Evolutionary conservation across 64 coral and sea anemone species (phyloP), one percentile per base, ranked within the genome.

Genomic region (Montipora capricornis): DNA sequence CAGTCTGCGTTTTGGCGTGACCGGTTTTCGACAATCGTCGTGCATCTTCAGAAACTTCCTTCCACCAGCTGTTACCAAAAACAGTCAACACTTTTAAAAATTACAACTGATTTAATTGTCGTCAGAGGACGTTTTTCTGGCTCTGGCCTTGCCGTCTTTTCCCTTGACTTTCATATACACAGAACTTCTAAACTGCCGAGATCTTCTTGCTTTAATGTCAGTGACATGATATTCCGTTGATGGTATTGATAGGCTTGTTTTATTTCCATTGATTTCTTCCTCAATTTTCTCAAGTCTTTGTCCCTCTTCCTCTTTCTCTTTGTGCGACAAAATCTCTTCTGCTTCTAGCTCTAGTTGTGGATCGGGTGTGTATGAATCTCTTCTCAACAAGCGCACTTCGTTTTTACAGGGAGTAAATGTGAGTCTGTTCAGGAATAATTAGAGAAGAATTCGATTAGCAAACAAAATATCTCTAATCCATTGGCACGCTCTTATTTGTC

Each of bases 351-450:
- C 60, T 5, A 93, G 29, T 77, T 87, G 81, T 22, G 73, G 47
- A 22, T 93, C 92, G 13, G 92, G 92, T 3, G 51, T 67, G 47
- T 93, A 93, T 1, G 92, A 93, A 51, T 88, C 92, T 44, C 19
- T 93, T 7, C 92, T 74, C 16, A 84, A 88, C 12, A 93, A 73
- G 50, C 83, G 75, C 9, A 81, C 76, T 16, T 17, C 51, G 11
- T 61, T 88, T 44, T 49, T 73, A 57, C 46, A 20, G 2, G 92
- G 92, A 80, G 68, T 88, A 76, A 93, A 93, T 45, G 49, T 93
- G 14, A 93, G 74, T 60, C 92, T 93, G 9, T 75, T n/a, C 2
- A 11, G 12, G 15, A 37, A 44, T 66, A 37, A 37, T 68, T 16
- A 74, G 24, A 50, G 6, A 50, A 16, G 50, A 83, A 17, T 58